Conservation (phyloP, 2,113 vertebrate species). For the Romanogobio albipinnatus region DNA sequence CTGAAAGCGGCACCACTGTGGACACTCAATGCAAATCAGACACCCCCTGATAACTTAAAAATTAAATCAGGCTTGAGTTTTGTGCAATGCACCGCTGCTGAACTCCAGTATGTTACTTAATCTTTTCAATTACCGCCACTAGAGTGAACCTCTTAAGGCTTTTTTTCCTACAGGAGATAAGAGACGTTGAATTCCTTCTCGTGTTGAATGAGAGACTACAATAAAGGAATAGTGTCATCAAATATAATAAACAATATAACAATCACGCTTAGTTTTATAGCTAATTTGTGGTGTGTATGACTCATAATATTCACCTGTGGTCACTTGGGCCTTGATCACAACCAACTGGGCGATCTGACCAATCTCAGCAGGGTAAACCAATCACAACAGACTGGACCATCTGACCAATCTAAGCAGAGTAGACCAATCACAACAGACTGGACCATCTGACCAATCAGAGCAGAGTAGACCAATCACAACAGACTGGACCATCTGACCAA, state of each 20-base stretch:
- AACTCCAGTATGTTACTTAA: slow-evolving; percentile 32
- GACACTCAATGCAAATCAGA: slow-evolving; percentile 33
- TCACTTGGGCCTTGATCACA: too few relatives aligned
- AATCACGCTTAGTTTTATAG: not conserved
- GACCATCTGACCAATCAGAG: too few relatives aligned
- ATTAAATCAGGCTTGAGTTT: slow-evolving; percentile 9
- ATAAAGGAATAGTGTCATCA: not conserved
- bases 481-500: too few relatives aligned
- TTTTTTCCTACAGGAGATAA: slow-evolving; percentile 6
- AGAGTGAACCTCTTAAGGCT: slow-evolving; percentile 11
- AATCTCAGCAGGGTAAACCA: too few relatives aligned
- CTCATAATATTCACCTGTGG: not conserved
- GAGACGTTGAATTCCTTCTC: not conserved
- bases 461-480: too few relatives aligned
- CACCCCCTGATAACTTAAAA: slow-evolving; percentile 12
- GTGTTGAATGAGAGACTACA: not conserved
- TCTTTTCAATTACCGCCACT: slow-evolving; percentile 16
- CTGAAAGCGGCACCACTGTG: not conserved
- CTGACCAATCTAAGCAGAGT: too few relatives aligned
- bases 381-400: too few relatives aligned
- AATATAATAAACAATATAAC: not conserved
- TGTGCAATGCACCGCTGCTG: not conserved
- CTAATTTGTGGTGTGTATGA: not conserved
- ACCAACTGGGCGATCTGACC: too few relatives aligned
- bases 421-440: too few relatives aligned